Evolutionary conservation across 2,113 vertebrate species (phyloP).

Genomic region (Calidris pygmaea): DNA sequence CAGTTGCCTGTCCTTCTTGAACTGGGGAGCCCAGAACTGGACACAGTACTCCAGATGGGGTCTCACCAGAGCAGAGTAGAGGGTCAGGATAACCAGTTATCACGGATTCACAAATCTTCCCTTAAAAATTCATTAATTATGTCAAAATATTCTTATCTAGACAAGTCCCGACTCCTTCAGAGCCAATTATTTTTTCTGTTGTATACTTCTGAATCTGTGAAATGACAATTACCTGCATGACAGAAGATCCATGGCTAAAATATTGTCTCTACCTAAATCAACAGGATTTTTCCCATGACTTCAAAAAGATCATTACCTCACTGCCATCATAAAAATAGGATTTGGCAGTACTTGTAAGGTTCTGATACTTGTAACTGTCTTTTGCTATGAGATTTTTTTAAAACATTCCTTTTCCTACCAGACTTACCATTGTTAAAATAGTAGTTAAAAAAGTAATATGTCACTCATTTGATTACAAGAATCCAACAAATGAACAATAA

Average conservation of each 20-base stretch:
- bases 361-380: background rate
- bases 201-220: background rate
- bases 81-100: background rate
- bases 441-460: background rate
- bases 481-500: background rate
- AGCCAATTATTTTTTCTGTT: background rate
- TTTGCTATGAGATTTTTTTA: background rate
- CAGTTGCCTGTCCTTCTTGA: no score
- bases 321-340: background rate
- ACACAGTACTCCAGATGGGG: no score
- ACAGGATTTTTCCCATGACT: background rate
- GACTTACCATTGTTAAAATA: background rate
- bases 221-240: background rate
- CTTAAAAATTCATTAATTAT: background rate
- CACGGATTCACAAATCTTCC: background rate
- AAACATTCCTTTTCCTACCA: background rate
- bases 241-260: background rate
- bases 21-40: no score
- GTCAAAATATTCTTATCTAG: background rate
- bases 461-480: background rate
- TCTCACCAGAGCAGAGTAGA: no score
- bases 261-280: background rate
- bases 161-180: background rate
- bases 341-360: background rate
- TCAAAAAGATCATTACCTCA: background rate